Evolutionary conservation across 2,113 vertebrate genomes (phyloP), one percentile per base, ranked within the genome.

Genomic region (Rhynchopsitta pachyrhyncha): DNA sequence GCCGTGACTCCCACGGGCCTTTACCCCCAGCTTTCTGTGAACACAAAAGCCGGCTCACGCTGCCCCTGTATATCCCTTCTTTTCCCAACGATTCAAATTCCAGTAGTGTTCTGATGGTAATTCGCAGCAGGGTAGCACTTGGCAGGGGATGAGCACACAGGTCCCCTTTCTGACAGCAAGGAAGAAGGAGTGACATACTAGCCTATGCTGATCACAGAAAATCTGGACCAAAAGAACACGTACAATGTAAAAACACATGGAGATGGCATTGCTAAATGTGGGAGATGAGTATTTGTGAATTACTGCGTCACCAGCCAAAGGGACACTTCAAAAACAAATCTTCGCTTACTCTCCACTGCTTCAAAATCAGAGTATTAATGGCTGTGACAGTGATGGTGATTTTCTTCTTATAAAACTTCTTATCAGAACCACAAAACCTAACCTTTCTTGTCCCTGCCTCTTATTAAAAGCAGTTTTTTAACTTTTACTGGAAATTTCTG

Each of bases 401-500:
- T 69, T 75, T 80, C 33, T 87, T 91, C 52, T 78, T 53, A 59
- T 7, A 68, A 91, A 80, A 67, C 27, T 57, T 79, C 35, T 82
- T 49, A 71, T 69, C 44, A 84, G 49, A 91, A 68, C 8, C 6
- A 55, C 53, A 75, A 73, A 86, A 82, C 4, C 15, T 50, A 76
- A 67, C 35, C 18, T 55, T 3, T 76, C 47, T 69, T 67, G 3
- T 52, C 76, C n/a, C 35, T 81, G 50, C 23, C 46, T 83, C 50
- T 67, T 68, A 81, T 15, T 93, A 64, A 87, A 79, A 78, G 22
- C 17, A 7, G 11, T 57, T 81, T 80, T 71, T 89, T 6, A 69
- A 77, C n/a, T 62, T 82, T 33, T 90, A 67, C 18, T 91, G 35
- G 29, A 82, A 76, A 79, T 44, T 91, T 95, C 18, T 87, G 33